Percentiles rank a stretch among this genome's conserved stretches.
phyloP scores from a whole-genome alignment of 2,113 vertebrate species.

The Chitala chitala region DNA sequence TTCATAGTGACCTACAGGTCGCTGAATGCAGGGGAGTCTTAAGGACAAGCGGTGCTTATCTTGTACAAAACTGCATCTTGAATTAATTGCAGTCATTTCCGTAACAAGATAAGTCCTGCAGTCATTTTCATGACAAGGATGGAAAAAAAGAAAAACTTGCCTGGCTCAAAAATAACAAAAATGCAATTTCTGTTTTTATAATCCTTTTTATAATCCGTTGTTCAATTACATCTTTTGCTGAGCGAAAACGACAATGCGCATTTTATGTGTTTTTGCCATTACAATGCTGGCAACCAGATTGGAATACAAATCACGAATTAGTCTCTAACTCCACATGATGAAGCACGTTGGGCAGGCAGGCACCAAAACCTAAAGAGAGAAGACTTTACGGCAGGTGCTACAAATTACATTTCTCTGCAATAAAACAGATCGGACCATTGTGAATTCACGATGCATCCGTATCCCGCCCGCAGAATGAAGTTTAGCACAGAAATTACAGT shows the following conservation, averaged over 20 bases:
- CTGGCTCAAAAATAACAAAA: conserved; percentile 6
- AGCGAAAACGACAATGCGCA: not conserved
- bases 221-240: conserved; percentile 1
- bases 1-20: not conserved
- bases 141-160: not conserved
- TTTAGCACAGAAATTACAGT: not conserved
- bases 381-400: not conserved
- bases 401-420: not conserved
- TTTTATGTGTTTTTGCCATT: conserved; percentile 5
- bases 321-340: not conserved
- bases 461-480: not conserved
- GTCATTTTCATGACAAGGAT: conserved; percentile 3
- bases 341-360: not conserved
- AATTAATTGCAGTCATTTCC: conserved; percentile 14
- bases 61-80: not conserved
- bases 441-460: not conserved
- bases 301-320: conserved; percentile 19
- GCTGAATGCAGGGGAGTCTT: not conserved
- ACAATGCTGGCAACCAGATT: conserved; percentile 14
- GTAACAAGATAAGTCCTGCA: conserved; percentile 8
- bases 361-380: not conserved
- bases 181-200: conserved; percentile 17
- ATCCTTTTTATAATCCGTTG: conserved; percentile 25
- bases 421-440: not conserved
- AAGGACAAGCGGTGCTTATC: not conserved